These are phyloP conservation scores for Brachyrhaphis roseni DNA, from an alignment of 2,797 vertebrate genomes.

Conservation along the genomic window DNA sequence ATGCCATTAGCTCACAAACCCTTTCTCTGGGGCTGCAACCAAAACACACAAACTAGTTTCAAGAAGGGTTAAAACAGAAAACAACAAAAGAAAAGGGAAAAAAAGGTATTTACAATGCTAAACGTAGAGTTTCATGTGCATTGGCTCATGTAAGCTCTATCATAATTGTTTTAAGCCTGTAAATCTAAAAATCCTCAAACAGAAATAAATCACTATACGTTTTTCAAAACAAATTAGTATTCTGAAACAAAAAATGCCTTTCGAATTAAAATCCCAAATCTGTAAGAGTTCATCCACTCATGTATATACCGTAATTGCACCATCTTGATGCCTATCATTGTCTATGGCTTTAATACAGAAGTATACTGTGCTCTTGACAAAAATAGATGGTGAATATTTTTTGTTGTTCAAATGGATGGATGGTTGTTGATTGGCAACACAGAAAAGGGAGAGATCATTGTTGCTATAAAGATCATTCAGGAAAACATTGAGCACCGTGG, in stretches of 20 bases:
- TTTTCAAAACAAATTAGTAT: background rate
- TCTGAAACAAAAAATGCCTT: background rate
- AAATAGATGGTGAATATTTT: background rate
- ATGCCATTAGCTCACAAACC: slow-evolving; percentile 99
- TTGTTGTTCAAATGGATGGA: background rate
- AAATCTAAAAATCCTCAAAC: background rate
- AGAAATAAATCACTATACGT: background rate
- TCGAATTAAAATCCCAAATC: background rate
- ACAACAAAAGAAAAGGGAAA: background rate
- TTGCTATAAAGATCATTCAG: background rate
- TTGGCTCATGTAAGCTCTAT: background rate
- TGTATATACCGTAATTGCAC: background rate
- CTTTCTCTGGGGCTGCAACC: slow-evolving; percentile 93
- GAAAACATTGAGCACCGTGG: background rate
- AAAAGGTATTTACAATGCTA: slow-evolving; percentile 23
- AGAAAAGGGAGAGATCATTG: background rate
- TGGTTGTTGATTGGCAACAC: background rate
- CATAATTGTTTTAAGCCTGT: background rate
- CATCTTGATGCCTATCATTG: background rate
- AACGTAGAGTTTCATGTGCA: slow-evolving; percentile 39
- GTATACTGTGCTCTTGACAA: background rate
- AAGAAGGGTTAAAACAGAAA: slow-evolving; percentile 53
- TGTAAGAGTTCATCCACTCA: background rate
- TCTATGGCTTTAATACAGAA: background rate
- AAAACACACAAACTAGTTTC: slow-evolving; percentile 86